Evolutionary conservation across 2,888 invertebrate species (phyloP), one percentile per base, ranked within the genome.

Genomic region (Apotomis betuletana): DNA sequence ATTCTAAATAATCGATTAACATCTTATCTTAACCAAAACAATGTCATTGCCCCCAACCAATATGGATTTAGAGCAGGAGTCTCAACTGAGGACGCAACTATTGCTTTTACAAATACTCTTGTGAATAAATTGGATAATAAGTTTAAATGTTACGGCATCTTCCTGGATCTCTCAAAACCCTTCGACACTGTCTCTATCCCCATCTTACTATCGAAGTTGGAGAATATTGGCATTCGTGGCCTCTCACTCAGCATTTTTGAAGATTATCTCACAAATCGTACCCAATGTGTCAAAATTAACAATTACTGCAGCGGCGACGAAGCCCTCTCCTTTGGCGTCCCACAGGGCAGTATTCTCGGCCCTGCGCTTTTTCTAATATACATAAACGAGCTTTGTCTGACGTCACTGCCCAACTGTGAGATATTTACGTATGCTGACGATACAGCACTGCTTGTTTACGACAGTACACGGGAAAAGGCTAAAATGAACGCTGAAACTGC

Each of bases 291-390:
- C 0, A 60, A 44, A 62, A 46, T 65, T 38, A 36, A 65, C 27
- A 5, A 15, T 12, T 63, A 13, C 13, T 12, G 38, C 44, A 46
- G 49, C 27, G n/a, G 36, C 5, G 36, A 15, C 3, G 38, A 49
- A 64, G 3, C 3, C 5, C 51, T 55, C 10, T 13, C 46, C 44
- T 62, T 13, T 62, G 62, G 62, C 12, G 63, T 69, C 4, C 69
- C 64, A 4, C 70, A 70, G 46, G 70, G 70, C 6, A 70, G 70
- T 64, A 44, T 70, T 10, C 59, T 70, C 3, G 70, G 70, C n/a
- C 63, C 64, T 3, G 60, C 70, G 2, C 60, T 70, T 5, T 70
- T 70, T 60, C 13, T 65, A 8, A 5, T 27, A 2, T 65, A 70
- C 13, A 58, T 70, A 5, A 64, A 70, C 49, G 57, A 62, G 9